phyloP scores from a whole-genome alignment of 2,113 vertebrate genomes.

The Oriolus oriolus region DNA sequence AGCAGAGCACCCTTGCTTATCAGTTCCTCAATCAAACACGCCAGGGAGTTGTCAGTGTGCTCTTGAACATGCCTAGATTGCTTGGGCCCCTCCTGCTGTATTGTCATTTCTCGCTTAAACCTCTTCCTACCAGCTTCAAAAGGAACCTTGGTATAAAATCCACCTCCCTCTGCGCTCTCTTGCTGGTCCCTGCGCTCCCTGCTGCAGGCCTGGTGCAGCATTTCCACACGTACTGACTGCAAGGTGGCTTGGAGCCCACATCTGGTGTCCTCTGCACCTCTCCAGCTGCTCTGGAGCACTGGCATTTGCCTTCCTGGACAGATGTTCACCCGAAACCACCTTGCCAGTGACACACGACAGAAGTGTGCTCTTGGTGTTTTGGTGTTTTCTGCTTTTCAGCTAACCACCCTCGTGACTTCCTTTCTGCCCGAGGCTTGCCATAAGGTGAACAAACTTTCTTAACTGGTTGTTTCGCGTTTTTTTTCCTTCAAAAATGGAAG shows the following conservation, averaged over 20 bases:
- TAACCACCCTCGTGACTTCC: not conserved
- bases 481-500: not conserved
- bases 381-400: not conserved
- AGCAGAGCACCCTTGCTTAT: not conserved
- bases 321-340: not conserved
- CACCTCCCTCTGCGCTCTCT: not conserved
- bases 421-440: not conserved
- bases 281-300: not conserved
- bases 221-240: not conserved
- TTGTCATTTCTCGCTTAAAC: not conserved
- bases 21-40: accelerated
- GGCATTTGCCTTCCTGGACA: not conserved
- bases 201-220: not conserved
- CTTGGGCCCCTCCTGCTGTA: not conserved
- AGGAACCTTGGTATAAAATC: not conserved
- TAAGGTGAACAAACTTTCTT: not conserved
- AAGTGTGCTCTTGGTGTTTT: not conserved
- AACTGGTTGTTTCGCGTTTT: not conserved
- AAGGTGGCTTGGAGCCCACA: not conserved
- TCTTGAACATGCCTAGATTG: not conserved
- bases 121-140: not conserved
- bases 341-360: not conserved
- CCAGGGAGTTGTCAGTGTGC: not conserved
- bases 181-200: not conserved
- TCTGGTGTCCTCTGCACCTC: not conserved